A percentile compares a stretch with the other conserved stretches of the same genome.
These are phyloP conservation scores for Cetonia aurata DNA, from an alignment of 2,888 invertebrate genomes.

Conservation along the genomic window DNA sequence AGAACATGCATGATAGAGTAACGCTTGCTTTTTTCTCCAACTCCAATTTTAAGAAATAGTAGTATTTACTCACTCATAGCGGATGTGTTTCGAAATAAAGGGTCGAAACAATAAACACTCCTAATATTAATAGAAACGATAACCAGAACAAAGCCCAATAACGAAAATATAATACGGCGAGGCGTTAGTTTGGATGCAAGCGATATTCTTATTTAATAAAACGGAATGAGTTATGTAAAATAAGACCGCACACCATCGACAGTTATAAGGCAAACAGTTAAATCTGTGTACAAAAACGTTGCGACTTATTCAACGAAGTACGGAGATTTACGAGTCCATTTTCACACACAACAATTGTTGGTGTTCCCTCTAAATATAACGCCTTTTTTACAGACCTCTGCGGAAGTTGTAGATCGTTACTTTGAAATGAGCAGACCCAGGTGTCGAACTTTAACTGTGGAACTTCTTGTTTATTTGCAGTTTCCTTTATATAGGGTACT, in stretches of 20 bases:
- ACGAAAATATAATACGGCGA: conserved; percentile 15
- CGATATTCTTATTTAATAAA: conserved; percentile 41
- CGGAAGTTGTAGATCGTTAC: conserved; percentile 57
- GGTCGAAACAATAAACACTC: conserved; percentile 26
- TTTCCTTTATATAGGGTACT: conserved; percentile 45
- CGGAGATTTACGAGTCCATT: conserved; percentile 55
- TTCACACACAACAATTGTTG: conserved; percentile 55
- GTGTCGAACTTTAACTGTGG: conserved; percentile 54
- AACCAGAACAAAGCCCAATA: not conserved
- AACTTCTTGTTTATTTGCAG: conserved; percentile 52
- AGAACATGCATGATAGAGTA: too few relatives aligned
- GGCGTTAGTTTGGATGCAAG: not conserved
- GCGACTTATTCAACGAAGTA: conserved; percentile 52
- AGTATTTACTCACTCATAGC: conserved; percentile 20
- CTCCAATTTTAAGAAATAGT: not conserved
- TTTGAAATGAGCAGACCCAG: conserved; percentile 56
- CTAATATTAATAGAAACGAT: conserved; percentile 17
- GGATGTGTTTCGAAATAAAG: conserved; percentile 28
- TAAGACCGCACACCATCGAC: conserved; percentile 17
- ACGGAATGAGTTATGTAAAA: conserved; percentile 40
- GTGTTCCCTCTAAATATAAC: conserved; percentile 57
- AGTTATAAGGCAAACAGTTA: not conserved
- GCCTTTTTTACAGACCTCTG: conserved; percentile 53
- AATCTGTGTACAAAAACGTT: conserved; percentile 17
- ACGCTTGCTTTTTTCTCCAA: too few relatives aligned